Conservation (phyloP, 2,113 vertebrate genomes). For the Passerina amoena region DNA sequence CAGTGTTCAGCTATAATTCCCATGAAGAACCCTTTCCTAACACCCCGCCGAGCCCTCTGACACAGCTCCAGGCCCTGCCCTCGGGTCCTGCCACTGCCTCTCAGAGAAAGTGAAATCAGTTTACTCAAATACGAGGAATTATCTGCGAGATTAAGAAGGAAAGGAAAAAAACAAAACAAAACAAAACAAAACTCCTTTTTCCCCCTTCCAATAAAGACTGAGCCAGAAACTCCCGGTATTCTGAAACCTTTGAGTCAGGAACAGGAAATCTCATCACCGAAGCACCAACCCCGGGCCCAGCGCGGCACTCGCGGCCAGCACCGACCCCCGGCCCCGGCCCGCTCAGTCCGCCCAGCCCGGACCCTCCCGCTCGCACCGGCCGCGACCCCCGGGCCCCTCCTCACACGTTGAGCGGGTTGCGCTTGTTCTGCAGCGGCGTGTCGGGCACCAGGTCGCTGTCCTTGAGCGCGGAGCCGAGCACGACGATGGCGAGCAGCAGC, state of each 20-base stretch:
- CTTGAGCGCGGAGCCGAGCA: neutral
- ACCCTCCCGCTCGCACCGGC: too few relatives aligned
- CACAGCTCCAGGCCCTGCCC: neutral
- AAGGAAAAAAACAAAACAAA: neutral
- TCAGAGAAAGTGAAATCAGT: neutral
- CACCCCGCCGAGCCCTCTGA: neutral
- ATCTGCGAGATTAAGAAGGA: fast-evolving
- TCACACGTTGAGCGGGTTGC: neutral
- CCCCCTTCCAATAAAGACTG: fast-evolving
- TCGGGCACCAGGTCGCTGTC: neutral
- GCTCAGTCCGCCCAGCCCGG: too few relatives aligned
- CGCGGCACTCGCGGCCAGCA: neutral
- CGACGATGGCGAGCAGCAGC: neutral
- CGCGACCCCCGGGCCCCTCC: neutral
- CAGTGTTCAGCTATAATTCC: too few relatives aligned
- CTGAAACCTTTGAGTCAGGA: neutral
- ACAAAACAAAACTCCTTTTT: too few relatives aligned
- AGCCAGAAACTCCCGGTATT: fast-evolving
- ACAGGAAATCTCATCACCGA: neutral
- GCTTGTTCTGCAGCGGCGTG: neutral
- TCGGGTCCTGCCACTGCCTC: neutral
- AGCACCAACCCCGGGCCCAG: neutral
- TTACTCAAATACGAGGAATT: too few relatives aligned
- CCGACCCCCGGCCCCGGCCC: neutral
- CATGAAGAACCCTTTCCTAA: neutral